Conservation (phyloP, 2,888 invertebrate genomes). For the Cheilosia pagana region DNA sequence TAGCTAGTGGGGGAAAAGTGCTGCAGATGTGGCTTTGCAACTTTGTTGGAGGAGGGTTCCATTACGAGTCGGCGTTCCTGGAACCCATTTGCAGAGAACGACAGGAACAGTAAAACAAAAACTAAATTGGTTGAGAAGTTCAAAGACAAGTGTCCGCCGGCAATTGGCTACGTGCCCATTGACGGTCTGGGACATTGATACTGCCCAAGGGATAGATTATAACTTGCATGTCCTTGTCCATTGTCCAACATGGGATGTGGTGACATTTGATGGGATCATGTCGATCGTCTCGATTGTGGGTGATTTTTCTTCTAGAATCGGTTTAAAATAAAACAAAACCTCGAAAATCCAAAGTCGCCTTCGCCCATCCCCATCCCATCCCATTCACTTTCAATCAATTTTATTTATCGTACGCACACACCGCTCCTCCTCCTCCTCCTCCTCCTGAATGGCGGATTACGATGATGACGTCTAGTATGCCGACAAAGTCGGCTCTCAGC, state of each 20-base stretch:
- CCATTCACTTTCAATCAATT: slow-evolving; percentile 36
- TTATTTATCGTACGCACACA: slow-evolving; percentile 29
- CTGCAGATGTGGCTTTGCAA: slow-evolving; percentile 16
- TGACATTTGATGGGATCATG: no score
- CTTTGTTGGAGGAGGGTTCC: slow-evolving; percentile 44
- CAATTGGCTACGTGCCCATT: slow-evolving; percentile 33
- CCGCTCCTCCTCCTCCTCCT: no score
- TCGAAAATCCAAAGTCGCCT: background rate
- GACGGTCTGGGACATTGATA: slow-evolving; percentile 41
- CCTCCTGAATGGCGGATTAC: slow-evolving; percentile 4
- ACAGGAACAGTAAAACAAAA: slow-evolving; percentile 28
- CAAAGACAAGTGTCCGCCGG: slow-evolving; percentile 63
- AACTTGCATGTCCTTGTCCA: no score
- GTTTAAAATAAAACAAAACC: no score
- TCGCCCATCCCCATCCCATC: background rate
- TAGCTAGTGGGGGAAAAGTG: background rate
- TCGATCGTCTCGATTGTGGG: no score
- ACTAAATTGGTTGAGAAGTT: slow-evolving; percentile 64
- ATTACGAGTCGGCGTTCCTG: slow-evolving; percentile 29
- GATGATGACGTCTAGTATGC: slow-evolving; percentile 15
- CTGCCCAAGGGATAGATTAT: slow-evolving; percentile 44
- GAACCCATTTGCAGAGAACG: slow-evolving; percentile 46
- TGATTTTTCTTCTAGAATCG: no score
- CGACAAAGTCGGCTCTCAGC: slow-evolving; percentile 50
- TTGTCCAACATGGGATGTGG: background rate